phyloP scores from a whole-genome alignment of 2,797 vertebrate species.

The Acomys russatus region DNA sequence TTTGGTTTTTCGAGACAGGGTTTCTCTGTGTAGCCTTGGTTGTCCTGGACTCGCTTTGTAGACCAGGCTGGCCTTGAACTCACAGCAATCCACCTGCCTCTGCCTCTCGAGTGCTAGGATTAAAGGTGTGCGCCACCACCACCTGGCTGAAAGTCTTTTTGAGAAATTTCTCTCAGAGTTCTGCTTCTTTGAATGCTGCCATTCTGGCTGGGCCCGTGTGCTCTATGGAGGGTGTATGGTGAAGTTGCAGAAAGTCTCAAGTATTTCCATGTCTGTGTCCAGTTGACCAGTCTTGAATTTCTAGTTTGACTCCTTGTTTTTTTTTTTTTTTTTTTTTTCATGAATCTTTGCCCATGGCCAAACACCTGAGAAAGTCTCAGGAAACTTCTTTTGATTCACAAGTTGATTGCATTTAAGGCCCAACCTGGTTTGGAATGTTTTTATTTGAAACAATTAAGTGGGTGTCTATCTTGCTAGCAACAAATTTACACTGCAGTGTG shows the following conservation, averaged over 20 bases:
- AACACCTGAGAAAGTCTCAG: background rate
- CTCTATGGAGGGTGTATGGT: background rate
- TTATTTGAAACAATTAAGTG: conserved; percentile 59
- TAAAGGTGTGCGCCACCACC: too few relatives aligned
- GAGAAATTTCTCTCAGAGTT: background rate
- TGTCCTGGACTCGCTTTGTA: too few relatives aligned
- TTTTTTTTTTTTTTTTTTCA: background rate
- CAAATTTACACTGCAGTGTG: background rate
- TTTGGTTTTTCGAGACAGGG: too few relatives aligned
- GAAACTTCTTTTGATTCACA: conserved; percentile 42
- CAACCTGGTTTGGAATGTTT: background rate
- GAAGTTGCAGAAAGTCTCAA: background rate
- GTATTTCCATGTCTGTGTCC: background rate
- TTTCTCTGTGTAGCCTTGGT: too few relatives aligned
- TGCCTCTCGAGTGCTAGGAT: too few relatives aligned
- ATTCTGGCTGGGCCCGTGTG: background rate
- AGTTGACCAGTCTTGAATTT: conserved; percentile 1
- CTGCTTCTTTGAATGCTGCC: conserved; percentile 24
- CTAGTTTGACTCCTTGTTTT: background rate
- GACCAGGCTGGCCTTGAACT: too few relatives aligned
- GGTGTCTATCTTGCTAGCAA: background rate
- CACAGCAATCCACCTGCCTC: too few relatives aligned
- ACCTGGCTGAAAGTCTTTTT: conserved; percentile 18
- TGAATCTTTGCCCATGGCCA: background rate
- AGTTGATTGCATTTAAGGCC: conserved; percentile 32